phyloP scores from a whole-genome alignment of 2,888 invertebrate species.

The Andricus quercusramuli region DNA sequence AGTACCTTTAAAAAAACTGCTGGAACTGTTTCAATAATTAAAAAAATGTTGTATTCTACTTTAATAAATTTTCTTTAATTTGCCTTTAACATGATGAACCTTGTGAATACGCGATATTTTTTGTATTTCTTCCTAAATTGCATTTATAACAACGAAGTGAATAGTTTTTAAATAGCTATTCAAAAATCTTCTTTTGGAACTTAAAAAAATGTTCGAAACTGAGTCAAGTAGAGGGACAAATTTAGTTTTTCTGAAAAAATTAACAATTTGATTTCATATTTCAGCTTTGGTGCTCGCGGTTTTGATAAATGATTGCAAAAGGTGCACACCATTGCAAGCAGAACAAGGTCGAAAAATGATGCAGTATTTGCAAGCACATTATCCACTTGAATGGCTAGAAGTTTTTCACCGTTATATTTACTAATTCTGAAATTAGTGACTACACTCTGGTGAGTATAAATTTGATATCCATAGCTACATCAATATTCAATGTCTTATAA shows the following conservation, averaged over 20 bases:
- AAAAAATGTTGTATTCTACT: not conserved
- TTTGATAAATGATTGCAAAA: constrained; percentile 20
- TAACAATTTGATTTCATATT: not conserved
- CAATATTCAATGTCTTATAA: too few species aligned
- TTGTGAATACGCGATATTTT: too few species aligned
- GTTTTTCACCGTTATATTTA: constrained; percentile 18
- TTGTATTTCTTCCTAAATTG: too few species aligned
- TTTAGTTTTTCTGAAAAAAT: not conserved
- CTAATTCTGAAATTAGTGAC: not conserved
- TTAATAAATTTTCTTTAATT: too few species aligned
- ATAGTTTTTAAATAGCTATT: not conserved
- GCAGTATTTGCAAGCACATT: constrained; percentile 16
- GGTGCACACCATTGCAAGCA: not conserved
- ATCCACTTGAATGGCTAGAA: constrained; percentile 18
- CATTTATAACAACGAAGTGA: not conserved
- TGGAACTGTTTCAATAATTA: not conserved
- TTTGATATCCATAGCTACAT: not conserved
- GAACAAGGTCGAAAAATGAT: constrained; percentile 11
- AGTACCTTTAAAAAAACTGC: too few species aligned
- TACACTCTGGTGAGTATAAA: not conserved
- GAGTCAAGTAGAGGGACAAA: not conserved
- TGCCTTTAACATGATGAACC: too few species aligned
- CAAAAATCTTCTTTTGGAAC: too few species aligned
- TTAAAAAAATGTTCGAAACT: not conserved
- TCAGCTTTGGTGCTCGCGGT: constrained; percentile 12